phyloP scores from a whole-genome alignment of 2,113 vertebrate species.

The Sigmodon hispidus region DNA sequence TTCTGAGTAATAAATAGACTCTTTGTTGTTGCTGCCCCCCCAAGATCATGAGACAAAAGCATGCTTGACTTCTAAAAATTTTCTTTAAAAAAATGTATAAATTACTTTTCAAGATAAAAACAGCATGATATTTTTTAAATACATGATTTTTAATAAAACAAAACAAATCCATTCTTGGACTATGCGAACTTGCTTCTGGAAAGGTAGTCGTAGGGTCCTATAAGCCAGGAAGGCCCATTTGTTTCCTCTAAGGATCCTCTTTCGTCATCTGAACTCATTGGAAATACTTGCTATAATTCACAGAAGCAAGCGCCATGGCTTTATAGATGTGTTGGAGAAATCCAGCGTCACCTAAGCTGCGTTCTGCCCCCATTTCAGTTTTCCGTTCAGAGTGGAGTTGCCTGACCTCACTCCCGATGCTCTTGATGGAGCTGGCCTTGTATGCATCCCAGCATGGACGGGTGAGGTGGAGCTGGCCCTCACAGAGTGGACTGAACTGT shows the following conservation, averaged over 20 bases:
- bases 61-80: slow-evolving; percentile 55
- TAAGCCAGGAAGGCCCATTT: background rate
- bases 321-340: background rate
- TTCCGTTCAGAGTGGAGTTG: slow-evolving; percentile 28
- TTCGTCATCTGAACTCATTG: slow-evolving; percentile 1
- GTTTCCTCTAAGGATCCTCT: background rate
- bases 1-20: slow-evolving; percentile 71
- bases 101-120: slow-evolving; percentile 64
- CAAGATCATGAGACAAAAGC: slow-evolving; percentile 70
- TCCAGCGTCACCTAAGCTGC: background rate
- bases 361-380: background rate
- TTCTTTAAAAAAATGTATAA: slow-evolving; percentile 55
- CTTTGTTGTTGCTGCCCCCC: slow-evolving; percentile 23
- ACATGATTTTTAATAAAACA: background rate
- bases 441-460: slow-evolving; percentile 53
- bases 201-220: background rate
- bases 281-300: slow-evolving; percentile 30
- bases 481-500: slow-evolving; percentile 80
- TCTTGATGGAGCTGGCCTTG: slow-evolving; percentile 54
- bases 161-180: background rate
- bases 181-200: slow-evolving; percentile 18
- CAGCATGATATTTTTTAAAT: slow-evolving; percentile 14
- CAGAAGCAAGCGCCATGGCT: background rate
- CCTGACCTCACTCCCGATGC: background rate
- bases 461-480: background rate